Evolutionary conservation across 2,113 vertebrate species (phyloP).

Genomic region (Bufo gargarizans): DNA sequence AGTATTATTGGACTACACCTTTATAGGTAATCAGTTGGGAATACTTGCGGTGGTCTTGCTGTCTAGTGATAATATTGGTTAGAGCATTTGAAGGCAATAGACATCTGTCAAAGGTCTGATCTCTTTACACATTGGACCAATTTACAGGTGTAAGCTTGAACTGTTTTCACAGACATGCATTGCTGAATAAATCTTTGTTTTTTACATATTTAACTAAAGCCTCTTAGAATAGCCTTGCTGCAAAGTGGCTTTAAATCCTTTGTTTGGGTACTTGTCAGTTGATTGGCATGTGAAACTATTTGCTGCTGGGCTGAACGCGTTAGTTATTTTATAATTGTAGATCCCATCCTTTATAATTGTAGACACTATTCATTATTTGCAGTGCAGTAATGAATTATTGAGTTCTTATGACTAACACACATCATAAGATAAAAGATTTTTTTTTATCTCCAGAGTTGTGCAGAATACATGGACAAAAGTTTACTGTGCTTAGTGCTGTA

Average conservation of each 20-base stretch:
- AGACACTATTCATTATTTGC: constrained; percentile 24
- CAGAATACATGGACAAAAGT: not conserved
- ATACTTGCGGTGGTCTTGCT: constrained; percentile 56
- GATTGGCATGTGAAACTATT: constrained; percentile 52
- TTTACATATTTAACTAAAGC: constrained; percentile 31
- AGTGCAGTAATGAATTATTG: constrained; percentile 20
- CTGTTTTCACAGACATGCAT: constrained; percentile 41
- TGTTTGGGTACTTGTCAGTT: constrained; percentile 50
- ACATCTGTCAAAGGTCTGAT: constrained; percentile 32
- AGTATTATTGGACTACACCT: constrained; percentile 57
- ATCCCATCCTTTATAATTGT: not conserved
- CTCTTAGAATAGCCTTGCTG: constrained; percentile 28
- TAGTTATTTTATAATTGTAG: not conserved
- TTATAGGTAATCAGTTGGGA: constrained; percentile 54
- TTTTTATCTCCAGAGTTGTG: not conserved
- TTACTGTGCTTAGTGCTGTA: not conserved
- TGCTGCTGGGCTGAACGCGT: not conserved
- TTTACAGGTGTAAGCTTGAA: constrained; percentile 55
- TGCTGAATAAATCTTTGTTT: constrained; percentile 23
- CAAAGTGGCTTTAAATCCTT: constrained; percentile 48
- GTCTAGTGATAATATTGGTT: constrained; percentile 51
- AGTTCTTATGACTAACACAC: not conserved
- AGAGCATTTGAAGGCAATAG: constrained; percentile 46
- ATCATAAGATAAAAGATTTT: not conserved
- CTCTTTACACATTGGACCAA: not conserved